These are phyloP conservation scores for Lycocerus yunnanus DNA, from an alignment of 2,888 invertebrate genomes.

Conservation along the genomic window DNA sequence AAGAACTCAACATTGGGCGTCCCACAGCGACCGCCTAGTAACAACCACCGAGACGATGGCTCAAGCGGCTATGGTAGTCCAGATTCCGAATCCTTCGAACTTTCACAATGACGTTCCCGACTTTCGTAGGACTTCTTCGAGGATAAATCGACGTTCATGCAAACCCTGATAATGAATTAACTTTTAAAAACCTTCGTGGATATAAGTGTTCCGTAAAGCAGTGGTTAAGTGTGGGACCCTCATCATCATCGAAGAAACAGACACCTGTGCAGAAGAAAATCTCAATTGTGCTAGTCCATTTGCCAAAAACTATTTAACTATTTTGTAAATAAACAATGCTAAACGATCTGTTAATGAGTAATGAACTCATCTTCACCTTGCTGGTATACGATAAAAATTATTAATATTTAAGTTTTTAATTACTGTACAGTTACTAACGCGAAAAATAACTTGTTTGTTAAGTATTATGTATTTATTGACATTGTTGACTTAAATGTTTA, in stretches of 20 bases:
- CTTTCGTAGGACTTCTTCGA: slow-evolving; percentile 23
- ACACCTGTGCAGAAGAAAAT: slow-evolving; percentile 26
- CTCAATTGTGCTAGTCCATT: slow-evolving; percentile 42
- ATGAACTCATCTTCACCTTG: slow-evolving; percentile 24
- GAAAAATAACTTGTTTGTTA: neutral
- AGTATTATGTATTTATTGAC: neutral
- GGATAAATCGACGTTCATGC: slow-evolving; percentile 9
- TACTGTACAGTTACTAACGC: neutral
- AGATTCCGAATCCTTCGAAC: slow-evolving; percentile 67
- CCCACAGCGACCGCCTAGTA: slow-evolving; percentile 55
- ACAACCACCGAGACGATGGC: slow-evolving; percentile 65
- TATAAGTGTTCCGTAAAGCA: slow-evolving; percentile 15
- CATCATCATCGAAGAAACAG: neutral
- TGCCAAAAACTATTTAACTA: slow-evolving; percentile 36
- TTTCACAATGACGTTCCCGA: slow-evolving; percentile 46
- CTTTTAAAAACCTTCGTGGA: slow-evolving; percentile 18
- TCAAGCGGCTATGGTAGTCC: slow-evolving; percentile 83
- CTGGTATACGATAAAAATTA: slow-evolving; percentile 31
- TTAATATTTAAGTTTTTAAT: slow-evolving; percentile 1
- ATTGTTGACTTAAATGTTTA: neutral
- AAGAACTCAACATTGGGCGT: slow-evolving; percentile 49
- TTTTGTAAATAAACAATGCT: slow-evolving; percentile 14
- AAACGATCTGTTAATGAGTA: slow-evolving; percentile 17
- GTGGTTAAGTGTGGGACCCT: slow-evolving; percentile 10
- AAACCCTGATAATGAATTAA: slow-evolving; percentile 21